These are phyloP conservation scores for Beroe forskalii DNA, from an alignment of 37 sponge, comb jelly and placozoan species.

Conservation along the genomic window DNA sequence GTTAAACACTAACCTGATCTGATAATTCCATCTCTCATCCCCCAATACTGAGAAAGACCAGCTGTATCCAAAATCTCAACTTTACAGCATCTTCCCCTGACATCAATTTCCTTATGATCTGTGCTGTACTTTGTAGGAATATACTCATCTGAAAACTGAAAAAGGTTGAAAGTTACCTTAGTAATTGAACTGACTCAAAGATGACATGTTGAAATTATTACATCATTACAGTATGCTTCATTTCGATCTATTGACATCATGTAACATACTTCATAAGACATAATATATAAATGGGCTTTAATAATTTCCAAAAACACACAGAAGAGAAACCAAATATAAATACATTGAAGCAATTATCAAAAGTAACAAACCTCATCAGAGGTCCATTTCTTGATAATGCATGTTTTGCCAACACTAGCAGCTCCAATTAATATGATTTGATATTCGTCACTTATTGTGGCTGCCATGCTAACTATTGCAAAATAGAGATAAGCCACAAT, in stretches of 20 bases:
- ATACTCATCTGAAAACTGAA: conserved; percentile 64
- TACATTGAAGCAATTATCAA: too few species aligned
- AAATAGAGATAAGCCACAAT: too few species aligned
- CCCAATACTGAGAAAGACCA: conserved; percentile 56
- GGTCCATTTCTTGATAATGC: conserved; percentile 58
- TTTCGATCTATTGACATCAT: too few species aligned
- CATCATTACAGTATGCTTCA: too few species aligned
- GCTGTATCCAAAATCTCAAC: conserved; percentile 60
- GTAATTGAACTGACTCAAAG: too few species aligned
- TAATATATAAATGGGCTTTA: too few species aligned
- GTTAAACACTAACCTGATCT: background rate
- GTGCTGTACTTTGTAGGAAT: conserved; percentile 50
- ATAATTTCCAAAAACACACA: too few species aligned
- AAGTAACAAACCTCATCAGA: conserved; percentile 11
- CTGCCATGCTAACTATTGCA: background rate
- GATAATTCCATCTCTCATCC: conserved; percentile 34
- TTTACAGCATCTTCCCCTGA: background rate
- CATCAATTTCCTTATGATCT: conserved; percentile 38
- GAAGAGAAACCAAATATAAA: too few species aligned
- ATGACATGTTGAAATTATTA: too few species aligned
- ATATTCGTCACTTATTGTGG: conserved; percentile 24
- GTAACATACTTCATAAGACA: too few species aligned
- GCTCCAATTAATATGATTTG: conserved; percentile 50
- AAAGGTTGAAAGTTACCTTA: background rate
- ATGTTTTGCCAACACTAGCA: conserved; percentile 63